Evolutionary conservation across 2,888 invertebrate species (phyloP).

Genomic region (Temnothorax ravouxi): DNA sequence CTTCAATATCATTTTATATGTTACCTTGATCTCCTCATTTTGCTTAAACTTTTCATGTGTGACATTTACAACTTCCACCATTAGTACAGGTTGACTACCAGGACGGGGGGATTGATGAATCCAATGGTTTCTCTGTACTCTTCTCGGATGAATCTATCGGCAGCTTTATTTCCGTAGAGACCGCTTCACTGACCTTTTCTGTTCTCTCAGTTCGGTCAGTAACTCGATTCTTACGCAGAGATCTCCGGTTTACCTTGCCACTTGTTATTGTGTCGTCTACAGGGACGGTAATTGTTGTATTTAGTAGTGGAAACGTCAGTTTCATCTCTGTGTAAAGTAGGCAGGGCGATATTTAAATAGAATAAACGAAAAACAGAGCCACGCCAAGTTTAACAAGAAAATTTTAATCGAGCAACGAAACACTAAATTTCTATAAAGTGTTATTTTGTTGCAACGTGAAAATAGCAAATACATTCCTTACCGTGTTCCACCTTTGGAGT

Average conservation of each 20-base stretch:
- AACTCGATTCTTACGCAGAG: slow-evolving; percentile 75
- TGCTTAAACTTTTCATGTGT: slow-evolving; percentile 95
- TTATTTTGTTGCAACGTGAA: background rate
- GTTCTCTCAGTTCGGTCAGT: slow-evolving; percentile 62
- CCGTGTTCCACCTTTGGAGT: slow-evolving; percentile 88
- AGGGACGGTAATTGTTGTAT: slow-evolving; percentile 93
- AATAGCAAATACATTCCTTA: slow-evolving; percentile 79
- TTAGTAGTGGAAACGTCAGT: slow-evolving; percentile 94
- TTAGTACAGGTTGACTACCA: slow-evolving; percentile 89
- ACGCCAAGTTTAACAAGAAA: background rate
- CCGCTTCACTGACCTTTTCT: slow-evolving; percentile 68
- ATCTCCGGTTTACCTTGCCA: slow-evolving; percentile 81
- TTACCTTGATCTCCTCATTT: slow-evolving; percentile 97
- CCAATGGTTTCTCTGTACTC: slow-evolving; percentile 60
- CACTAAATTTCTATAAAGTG: background rate
- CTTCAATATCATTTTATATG: background rate
- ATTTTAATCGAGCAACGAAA: background rate
- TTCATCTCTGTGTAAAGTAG: slow-evolving; percentile 89
- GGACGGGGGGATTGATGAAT: slow-evolving; percentile 54
- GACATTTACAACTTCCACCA: slow-evolving; percentile 98
- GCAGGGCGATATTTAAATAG: slow-evolving; percentile 49
- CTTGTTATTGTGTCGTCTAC: slow-evolving; percentile 91
- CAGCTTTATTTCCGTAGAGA: slow-evolving; percentile 64
- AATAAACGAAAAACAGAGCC: slow-evolving; percentile 18
- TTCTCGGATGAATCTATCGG: slow-evolving; percentile 62